A percentile compares a stretch with the other conserved stretches of the same genome.
Evolutionary conservation across 2,113 vertebrate genomes (phyloP).

Genomic region (Hippocampus abdominalis): DNA sequence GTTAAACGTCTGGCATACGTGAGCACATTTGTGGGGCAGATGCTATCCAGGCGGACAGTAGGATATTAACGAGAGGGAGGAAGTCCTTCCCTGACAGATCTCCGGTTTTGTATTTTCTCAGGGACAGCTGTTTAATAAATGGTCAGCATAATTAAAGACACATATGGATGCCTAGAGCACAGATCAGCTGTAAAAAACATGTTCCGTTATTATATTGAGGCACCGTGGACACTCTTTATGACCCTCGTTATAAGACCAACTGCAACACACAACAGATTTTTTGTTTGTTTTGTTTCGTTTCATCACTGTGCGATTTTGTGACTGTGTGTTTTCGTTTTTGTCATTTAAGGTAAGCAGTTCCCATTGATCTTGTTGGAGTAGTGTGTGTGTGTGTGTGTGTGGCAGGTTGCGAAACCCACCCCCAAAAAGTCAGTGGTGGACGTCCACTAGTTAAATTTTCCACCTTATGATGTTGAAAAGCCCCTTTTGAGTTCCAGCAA

Average conservation of each 20-base stretch:
- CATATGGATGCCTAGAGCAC: constrained; percentile 51
- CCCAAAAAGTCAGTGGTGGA: no score
- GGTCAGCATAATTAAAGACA: constrained; percentile 67
- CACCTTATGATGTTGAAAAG: no score
- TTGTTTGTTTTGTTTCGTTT: neutral
- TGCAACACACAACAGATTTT: constrained; percentile 19
- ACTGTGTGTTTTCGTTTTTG: constrained; percentile 2
- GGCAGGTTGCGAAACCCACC: no score
- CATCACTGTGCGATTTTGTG: neutral
- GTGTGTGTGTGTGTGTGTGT: no score
- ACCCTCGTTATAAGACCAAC: constrained; percentile 37
- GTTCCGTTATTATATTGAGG: constrained; percentile 60
- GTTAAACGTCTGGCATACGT: no score
- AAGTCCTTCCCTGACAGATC: neutral
- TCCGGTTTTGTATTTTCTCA: constrained; percentile 44
- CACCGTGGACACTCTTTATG: constrained; percentile 56
- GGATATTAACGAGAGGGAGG: neutral
- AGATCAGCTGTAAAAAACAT: constrained; percentile 63
- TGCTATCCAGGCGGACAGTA: neutral
- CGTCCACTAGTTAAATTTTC: no score
- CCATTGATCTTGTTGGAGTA: constrained; percentile 30
- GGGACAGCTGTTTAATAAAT: constrained; percentile 49
- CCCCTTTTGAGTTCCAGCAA: no score
- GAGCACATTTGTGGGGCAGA: neutral
- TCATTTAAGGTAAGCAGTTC: constrained; percentile 28